phyloP scores from a whole-genome alignment of 2,888 invertebrate species.

The Portevinia maculata region DNA sequence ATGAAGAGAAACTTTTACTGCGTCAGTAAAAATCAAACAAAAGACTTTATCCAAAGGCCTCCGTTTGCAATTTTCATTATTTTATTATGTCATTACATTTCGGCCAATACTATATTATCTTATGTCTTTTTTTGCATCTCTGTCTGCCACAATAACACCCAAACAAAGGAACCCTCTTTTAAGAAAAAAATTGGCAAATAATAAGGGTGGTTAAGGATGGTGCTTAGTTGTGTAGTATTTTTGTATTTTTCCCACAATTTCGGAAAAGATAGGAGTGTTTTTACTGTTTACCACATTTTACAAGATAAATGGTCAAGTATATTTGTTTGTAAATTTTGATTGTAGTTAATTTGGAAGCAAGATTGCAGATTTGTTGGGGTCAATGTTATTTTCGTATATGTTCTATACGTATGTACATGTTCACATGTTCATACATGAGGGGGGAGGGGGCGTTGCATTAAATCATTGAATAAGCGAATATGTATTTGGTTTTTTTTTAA shows the following conservation, averaged over 20 bases:
- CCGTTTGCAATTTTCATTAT: conserved; percentile 81
- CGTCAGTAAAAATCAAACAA: conserved; percentile 81
- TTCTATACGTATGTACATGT: no score
- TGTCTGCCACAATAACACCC: conserved; percentile 49
- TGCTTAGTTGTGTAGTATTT: conserved; percentile 60
- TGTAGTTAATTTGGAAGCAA: conserved; percentile 62
- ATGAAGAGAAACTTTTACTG: conserved; percentile 78
- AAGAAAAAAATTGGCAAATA: conserved; percentile 67
- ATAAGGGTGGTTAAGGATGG: conserved; percentile 60
- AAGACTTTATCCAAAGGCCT: conserved; percentile 77
- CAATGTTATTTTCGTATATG: conserved; percentile 52
- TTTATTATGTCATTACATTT: conserved; percentile 80
- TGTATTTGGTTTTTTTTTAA: no score
- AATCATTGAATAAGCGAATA: no score
- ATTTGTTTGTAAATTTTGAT: conserved; percentile 59
- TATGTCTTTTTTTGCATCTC: conserved; percentile 58
- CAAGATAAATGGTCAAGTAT: conserved; percentile 63
- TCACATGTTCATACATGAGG: no score
- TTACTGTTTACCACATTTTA: conserved; percentile 57
- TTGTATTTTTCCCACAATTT: conserved; percentile 60
- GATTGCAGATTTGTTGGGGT: conserved; percentile 47
- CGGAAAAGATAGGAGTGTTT: conserved; percentile 55
- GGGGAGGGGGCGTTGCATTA: no score
- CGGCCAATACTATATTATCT: conserved; percentile 68
- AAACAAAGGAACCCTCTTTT: conserved; percentile 66